phyloP scores from a whole-genome alignment of 2,113 vertebrate genomes.

The Tachuris rubrigastra region DNA sequence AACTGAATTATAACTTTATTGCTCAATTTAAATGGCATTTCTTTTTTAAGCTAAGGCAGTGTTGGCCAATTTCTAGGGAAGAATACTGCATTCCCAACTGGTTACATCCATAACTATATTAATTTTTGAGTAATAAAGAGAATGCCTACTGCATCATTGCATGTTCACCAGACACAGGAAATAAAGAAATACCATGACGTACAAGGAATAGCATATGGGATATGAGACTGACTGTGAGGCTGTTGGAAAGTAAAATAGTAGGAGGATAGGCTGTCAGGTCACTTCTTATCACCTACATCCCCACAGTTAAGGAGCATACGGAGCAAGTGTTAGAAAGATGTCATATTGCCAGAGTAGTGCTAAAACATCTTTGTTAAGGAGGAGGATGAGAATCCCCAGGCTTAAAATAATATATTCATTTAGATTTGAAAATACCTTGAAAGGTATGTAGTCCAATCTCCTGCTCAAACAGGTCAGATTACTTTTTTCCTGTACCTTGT shows the following conservation, averaged over 20 bases:
- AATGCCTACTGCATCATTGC: background rate
- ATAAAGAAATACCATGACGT: no score
- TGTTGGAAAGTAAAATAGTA: background rate
- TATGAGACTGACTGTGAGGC: background rate
- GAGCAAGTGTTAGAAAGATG: background rate
- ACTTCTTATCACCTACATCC: accelerated
- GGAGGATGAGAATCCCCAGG: background rate
- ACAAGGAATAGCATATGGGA: no score
- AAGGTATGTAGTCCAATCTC: background rate
- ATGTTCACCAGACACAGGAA: background rate
- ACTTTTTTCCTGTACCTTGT: background rate
- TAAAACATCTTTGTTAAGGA: background rate
- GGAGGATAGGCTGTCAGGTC: background rate
- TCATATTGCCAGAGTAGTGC: background rate
- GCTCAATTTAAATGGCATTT: background rate
- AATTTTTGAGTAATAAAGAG: background rate
- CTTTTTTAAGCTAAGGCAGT: background rate
- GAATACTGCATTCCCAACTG: accelerated
- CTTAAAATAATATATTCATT: background rate
- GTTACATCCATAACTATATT: background rate
- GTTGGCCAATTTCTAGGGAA: background rate
- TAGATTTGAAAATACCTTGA: background rate
- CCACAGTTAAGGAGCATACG: background rate
- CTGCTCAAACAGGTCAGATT: background rate
- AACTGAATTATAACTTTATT: background rate